Percentiles rank a stretch among this genome's conserved stretches.
Evolutionary conservation across 2,797 vertebrate species (phyloP).

Genomic region (Lycodopsis pacificus): DNA sequence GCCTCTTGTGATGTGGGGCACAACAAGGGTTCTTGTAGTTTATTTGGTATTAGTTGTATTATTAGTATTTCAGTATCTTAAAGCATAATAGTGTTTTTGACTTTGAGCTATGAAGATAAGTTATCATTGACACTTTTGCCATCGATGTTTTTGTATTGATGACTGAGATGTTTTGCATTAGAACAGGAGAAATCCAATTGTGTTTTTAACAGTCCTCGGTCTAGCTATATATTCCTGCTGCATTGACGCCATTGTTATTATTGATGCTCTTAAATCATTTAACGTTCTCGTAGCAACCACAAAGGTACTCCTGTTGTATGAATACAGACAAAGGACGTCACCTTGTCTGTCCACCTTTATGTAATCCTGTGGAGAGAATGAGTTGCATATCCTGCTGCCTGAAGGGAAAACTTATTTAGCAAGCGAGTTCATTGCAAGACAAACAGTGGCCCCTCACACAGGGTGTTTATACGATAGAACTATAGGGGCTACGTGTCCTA

Average conservation of each 20-base stretch:
- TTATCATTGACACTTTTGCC: neutral
- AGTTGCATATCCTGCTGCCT: neutral
- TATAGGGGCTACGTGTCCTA: neutral
- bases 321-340: constrained; percentile 13
- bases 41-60: neutral
- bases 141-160: neutral
- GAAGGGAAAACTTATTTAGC: constrained; percentile 1
- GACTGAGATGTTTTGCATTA: neutral
- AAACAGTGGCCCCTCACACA: neutral
- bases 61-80: neutral
- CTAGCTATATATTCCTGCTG: constrained; percentile 2
- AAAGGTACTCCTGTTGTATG: constrained; percentile 18
- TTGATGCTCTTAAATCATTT: constrained; percentile 21
- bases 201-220: no score
- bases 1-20: neutral
- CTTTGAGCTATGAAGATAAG: neutral
- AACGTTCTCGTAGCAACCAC: constrained; percentile 14
- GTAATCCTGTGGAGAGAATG: neutral
- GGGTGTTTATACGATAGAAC: neutral
- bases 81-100: neutral
- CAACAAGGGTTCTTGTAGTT: neutral
- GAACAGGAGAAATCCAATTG: neutral
- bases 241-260: neutral
- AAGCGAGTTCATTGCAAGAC: constrained; percentile 1
- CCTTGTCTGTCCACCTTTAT: constrained; percentile 8